These are phyloP conservation scores for Stigmatopora argus DNA, from an alignment of 2,113 vertebrate genomes.

Conservation along the genomic window DNA sequence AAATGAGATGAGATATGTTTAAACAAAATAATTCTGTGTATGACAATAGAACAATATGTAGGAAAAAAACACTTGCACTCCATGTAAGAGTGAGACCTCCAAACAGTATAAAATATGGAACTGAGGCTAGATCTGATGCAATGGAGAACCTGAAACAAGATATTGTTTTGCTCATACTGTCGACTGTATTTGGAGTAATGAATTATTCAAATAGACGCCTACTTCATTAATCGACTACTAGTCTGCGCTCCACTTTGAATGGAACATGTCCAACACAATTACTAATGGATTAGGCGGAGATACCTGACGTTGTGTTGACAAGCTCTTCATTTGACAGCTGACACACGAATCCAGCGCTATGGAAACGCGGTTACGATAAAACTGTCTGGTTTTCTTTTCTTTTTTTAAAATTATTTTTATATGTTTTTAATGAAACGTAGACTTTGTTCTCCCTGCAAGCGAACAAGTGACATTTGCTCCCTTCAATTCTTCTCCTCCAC, in stretches of 20 bases:
- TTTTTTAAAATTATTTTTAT: too few relatives aligned
- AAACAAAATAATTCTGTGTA: too few relatives aligned
- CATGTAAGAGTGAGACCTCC: neutral
- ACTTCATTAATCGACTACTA: conserved; percentile 5
- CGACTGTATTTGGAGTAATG: conserved; percentile 4
- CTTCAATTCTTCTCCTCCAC: conserved; percentile 4
- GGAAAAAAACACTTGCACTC: too few relatives aligned
- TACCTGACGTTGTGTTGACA: neutral
- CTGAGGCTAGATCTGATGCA: neutral
- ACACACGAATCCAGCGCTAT: neutral
- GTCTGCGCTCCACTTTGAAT: conserved; percentile 2
- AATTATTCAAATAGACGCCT: conserved; percentile 7
- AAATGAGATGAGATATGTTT: too few relatives aligned
- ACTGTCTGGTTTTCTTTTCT: neutral
- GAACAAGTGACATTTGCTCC: conserved; percentile 59
- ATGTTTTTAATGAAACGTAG: conserved; percentile 25
- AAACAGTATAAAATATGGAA: neutral
- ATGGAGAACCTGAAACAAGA: conserved; percentile 1
- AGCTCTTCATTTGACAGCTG: neutral
- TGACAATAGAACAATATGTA: too few relatives aligned
- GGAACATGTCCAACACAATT: neutral
- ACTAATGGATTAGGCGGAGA: neutral
- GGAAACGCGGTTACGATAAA: neutral
- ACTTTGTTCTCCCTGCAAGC: conserved; percentile 33
- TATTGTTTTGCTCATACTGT: conserved; percentile 4